These are phyloP conservation scores for Hemicrepidius hirtus DNA, from an alignment of 2,888 invertebrate genomes.

Conservation along the genomic window DNA sequence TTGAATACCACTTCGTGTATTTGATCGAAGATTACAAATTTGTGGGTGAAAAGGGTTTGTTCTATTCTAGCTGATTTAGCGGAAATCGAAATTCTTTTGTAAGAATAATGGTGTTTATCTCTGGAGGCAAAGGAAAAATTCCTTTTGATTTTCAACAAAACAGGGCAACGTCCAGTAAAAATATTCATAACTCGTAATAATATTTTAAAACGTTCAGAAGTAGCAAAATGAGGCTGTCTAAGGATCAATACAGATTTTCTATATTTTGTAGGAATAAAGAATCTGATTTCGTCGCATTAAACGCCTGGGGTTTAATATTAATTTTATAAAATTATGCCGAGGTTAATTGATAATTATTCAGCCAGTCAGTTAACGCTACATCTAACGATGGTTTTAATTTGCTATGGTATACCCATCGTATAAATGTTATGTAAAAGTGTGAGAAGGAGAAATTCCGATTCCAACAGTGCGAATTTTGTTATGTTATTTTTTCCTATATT, in stretches of 20 bases:
- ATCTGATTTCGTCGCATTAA: not conserved
- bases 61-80: not conserved
- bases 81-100: not conserved
- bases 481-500: not conserved
- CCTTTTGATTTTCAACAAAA: not conserved
- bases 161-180: constrained; percentile 11
- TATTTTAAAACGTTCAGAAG: not conserved
- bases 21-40: too few species aligned
- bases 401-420: not conserved
- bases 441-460: not conserved
- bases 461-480: too few species aligned
- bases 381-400: constrained; percentile 11
- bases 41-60: not conserved
- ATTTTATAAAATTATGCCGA: constrained; percentile 24
- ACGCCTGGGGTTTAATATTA: constrained; percentile 6
- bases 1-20: too few species aligned
- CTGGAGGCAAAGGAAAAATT: not conserved
- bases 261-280: not conserved
- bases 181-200: constrained; percentile 8
- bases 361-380: constrained; percentile 14
- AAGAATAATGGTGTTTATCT: not conserved
- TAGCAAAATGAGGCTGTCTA: not conserved
- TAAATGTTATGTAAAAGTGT: not conserved
- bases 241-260: not conserved
- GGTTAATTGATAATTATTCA: constrained; percentile 31